phyloP scores from a whole-genome alignment of 1,140 invertebrate genomes.

The Procambarus clarkii region DNA sequence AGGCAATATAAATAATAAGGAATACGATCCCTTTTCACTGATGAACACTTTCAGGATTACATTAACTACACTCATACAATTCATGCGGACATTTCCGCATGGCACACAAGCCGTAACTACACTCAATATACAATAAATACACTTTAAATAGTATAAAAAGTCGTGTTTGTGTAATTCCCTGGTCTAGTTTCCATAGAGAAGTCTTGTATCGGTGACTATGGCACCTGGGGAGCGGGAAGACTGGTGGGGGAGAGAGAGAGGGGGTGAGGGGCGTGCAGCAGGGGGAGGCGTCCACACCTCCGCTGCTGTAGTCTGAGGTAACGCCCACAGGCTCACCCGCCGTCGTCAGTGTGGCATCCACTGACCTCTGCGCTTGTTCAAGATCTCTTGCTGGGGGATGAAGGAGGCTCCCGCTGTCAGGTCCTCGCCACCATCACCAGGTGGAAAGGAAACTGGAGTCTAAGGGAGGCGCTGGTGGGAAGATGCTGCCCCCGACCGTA shows the following conservation, averaged over 20 bases:
- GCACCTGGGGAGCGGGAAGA: background rate
- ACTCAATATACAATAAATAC: constrained; percentile 58
- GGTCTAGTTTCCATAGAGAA: background rate
- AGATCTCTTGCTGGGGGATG: background rate
- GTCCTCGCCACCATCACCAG: background rate
- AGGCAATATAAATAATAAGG: background rate
- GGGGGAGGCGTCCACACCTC: background rate
- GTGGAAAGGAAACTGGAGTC: background rate
- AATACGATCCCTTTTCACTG: constrained; percentile 4
- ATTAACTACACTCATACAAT: constrained; percentile 12
- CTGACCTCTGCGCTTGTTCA: background rate
- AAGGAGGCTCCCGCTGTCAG: background rate
- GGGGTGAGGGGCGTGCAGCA: background rate
- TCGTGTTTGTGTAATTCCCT: constrained; percentile 48
- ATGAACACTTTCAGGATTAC: constrained; percentile 24
- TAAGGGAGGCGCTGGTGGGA: background rate
- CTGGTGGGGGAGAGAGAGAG: too few relatives aligned
- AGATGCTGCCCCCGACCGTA: too few relatives aligned
- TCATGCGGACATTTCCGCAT: constrained; percentile 8
- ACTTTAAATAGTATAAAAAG: constrained; percentile 62
- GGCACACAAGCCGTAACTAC: constrained; percentile 22
- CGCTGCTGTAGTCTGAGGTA: background rate
- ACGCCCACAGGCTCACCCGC: background rate
- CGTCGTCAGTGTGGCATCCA: background rate
- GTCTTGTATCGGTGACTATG: background rate